These are phyloP conservation scores for Papilio elwesi DNA, from an alignment of 2,888 invertebrate genomes.

Conservation along the genomic window DNA sequence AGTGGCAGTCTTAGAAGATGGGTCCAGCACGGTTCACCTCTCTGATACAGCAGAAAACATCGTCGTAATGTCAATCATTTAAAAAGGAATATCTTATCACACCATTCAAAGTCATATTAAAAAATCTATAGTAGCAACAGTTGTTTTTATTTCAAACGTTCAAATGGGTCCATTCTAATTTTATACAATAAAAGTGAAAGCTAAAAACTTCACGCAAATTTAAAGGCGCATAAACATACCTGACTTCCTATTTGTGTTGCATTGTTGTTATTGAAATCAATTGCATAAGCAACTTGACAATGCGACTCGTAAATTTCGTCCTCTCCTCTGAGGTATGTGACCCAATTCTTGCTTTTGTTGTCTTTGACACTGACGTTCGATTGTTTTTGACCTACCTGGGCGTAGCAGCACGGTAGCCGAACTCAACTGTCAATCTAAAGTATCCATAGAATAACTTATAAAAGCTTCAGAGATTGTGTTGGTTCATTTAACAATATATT, in stretches of 20 bases:
- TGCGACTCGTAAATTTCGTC: conserved; percentile 66
- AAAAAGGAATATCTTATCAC: neutral
- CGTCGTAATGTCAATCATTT: no score
- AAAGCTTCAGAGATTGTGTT: neutral
- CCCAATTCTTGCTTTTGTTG: conserved; percentile 62
- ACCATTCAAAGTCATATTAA: neutral
- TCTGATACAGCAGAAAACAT: no score
- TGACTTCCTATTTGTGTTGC: conserved; percentile 53
- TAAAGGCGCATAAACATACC: conserved; percentile 64
- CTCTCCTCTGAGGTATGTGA: conserved; percentile 54
- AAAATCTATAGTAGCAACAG: neutral
- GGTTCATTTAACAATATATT: neutral
- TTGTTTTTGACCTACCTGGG: conserved; percentile 66
- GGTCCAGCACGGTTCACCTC: no score
- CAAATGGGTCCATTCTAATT: conserved; percentile 50
- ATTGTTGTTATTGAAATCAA: conserved; percentile 50
- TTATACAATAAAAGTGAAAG: conserved; percentile 77
- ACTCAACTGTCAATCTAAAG: conserved; percentile 35
- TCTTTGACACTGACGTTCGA: conserved; percentile 50
- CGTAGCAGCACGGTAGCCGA: conserved; percentile 34
- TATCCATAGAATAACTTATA: conserved; percentile 12
- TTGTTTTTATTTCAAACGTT: conserved; percentile 12
- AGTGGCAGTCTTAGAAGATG: no score
- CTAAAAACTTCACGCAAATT: conserved; percentile 70
- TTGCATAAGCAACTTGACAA: conserved; percentile 69